Evolutionary conservation across 2,888 invertebrate species (phyloP).

Genomic region (Phragmatobia fuliginosa): DNA sequence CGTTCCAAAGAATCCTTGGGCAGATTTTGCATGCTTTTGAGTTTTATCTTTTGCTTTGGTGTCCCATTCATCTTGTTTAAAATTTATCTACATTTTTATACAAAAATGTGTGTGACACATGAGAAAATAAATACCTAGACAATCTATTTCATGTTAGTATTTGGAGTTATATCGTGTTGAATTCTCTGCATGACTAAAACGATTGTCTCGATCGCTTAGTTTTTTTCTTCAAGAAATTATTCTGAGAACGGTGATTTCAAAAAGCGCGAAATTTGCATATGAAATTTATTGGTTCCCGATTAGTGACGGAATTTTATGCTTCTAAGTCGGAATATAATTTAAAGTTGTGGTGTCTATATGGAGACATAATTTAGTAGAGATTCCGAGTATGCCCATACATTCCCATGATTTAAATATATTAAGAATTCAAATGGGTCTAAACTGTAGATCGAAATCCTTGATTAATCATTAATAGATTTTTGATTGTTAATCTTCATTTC

Average conservation of each 20-base stretch:
- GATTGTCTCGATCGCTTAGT: conserved; percentile 63
- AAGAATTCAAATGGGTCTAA: conserved; percentile 63
- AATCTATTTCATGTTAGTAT: conserved; percentile 76
- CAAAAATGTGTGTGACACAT: conserved; percentile 57
- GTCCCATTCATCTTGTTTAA: conserved; percentile 56
- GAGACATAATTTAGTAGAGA: conserved; percentile 72
- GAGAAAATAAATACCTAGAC: conserved; percentile 78
- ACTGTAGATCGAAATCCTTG: conserved; percentile 66
- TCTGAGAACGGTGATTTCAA: conserved; percentile 65
- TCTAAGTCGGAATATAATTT: conserved; percentile 78
- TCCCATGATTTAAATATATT: conserved; percentile 75
- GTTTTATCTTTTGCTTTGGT: conserved; percentile 61
- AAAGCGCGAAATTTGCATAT: conserved; percentile 76
- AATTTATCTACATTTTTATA: conserved; percentile 60
- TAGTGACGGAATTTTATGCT: conserved; percentile 70
- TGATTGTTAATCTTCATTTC: conserved; percentile 67
- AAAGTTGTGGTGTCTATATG: conserved; percentile 69
- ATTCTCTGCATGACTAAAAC: conserved; percentile 68
- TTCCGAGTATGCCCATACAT: conserved; percentile 70
- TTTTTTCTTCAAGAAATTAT: conserved; percentile 57
- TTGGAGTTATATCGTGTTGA: conserved; percentile 51
- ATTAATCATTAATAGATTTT: conserved; percentile 77
- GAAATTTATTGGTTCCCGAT: conserved; percentile 72
- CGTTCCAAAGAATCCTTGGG: conserved; percentile 44
- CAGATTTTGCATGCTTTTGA: conserved; percentile 36